Evolutionary conservation across 2,888 invertebrate genomes (phyloP).

Genomic region (Sclerodermus sp.): DNA sequence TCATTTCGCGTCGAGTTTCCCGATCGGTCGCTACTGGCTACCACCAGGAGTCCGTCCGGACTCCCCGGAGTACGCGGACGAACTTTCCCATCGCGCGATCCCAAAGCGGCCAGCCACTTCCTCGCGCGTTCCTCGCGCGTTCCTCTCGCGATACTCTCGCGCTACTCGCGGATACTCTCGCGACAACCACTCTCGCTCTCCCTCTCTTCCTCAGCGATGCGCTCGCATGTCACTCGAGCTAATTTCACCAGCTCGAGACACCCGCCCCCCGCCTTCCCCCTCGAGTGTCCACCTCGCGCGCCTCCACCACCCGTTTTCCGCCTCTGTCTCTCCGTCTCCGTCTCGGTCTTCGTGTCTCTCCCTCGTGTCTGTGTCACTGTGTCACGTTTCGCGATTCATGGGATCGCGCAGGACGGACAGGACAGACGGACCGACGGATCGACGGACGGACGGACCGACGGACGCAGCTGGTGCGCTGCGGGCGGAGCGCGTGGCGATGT

Average conservation of each 20-base stretch:
- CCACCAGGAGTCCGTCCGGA: too few relatives aligned
- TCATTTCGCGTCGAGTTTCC: slow-evolving; percentile 30
- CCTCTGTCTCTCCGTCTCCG: neutral
- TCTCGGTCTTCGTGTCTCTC: neutral
- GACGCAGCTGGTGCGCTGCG: too few relatives aligned
- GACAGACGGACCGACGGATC: too few relatives aligned
- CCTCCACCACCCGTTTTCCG: neutral
- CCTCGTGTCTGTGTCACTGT: slow-evolving; percentile 25
- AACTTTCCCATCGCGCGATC: too few relatives aligned
- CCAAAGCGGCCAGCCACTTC: too few relatives aligned
- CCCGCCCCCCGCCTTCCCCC: too few relatives aligned
- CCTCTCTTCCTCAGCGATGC: neutral
- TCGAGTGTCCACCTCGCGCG: too few relatives aligned
- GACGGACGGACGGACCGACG: too few relatives aligned
- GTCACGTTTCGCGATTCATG: slow-evolving; percentile 11
- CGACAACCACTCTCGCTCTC: slow-evolving; percentile 1
- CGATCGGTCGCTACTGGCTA: slow-evolving; percentile 7
- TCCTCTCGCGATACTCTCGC: too few relatives aligned
- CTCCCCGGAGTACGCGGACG: too few relatives aligned
- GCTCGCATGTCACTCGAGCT: neutral
- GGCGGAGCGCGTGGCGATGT: too few relatives aligned
- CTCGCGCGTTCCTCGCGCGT: too few relatives aligned
- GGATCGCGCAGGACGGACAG: neutral
- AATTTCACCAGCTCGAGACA: neutral
- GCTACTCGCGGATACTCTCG: neutral